Evolutionary conservation across 2,113 vertebrate genomes (phyloP).

Genomic region (Rhinolophus sinicus): DNA sequence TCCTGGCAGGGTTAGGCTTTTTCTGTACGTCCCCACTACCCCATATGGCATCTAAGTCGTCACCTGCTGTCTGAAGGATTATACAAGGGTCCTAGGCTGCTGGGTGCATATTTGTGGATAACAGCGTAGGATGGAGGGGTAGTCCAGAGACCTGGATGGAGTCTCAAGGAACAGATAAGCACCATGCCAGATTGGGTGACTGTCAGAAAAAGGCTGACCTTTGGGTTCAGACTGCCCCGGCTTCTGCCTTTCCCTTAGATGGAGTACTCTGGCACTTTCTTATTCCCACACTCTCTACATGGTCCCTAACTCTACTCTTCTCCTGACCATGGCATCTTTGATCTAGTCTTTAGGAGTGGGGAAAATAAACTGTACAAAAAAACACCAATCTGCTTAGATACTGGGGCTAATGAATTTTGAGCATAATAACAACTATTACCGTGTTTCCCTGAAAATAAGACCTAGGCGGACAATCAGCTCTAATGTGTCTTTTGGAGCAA

Average conservation of each 20-base stretch:
- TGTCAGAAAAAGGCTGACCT: background rate
- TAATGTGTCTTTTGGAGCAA: too few species aligned
- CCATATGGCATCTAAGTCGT: background rate
- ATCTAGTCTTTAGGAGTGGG: background rate
- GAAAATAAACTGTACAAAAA: background rate
- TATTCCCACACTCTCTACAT: accelerated
- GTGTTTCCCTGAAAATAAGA: too few species aligned
- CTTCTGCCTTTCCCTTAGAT: background rate
- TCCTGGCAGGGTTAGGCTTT: background rate
- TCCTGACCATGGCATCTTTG: background rate
- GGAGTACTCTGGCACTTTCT: background rate
- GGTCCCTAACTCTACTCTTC: background rate
- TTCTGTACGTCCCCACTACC: too few species aligned
- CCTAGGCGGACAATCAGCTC: too few species aligned
- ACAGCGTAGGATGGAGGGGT: accelerated
- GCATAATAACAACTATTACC: background rate
- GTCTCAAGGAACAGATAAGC: background rate
- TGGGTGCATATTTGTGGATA: background rate
- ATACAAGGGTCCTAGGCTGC: background rate
- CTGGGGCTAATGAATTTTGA: background rate
- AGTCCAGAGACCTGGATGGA: background rate
- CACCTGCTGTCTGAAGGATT: background rate
- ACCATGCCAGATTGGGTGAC: background rate
- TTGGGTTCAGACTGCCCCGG: background rate
- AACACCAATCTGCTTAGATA: background rate